phyloP scores from a whole-genome alignment of 2,888 invertebrate species.

The Caenorhabditis wallacei region DNA sequence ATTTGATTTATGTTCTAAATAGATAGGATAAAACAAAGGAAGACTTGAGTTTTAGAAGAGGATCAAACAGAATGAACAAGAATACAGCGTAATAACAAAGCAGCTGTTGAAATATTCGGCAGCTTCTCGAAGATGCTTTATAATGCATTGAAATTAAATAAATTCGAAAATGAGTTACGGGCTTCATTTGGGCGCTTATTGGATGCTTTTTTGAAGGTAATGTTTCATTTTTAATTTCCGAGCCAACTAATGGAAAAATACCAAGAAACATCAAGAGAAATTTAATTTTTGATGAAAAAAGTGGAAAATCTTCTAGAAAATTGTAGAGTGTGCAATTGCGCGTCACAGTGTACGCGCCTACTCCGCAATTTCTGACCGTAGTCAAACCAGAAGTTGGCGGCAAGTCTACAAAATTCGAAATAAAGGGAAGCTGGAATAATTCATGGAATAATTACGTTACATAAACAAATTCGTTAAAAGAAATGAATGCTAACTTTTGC shows the following conservation, averaged over 20 bases:
- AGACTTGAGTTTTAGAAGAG: neutral
- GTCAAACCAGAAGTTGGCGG: neutral
- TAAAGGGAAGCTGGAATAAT: too few relatives aligned
- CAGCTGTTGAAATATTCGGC: conserved; percentile 50
- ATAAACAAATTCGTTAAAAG: too few relatives aligned
- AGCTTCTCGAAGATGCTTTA: conserved; percentile 48
- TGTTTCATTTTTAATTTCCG: neutral
- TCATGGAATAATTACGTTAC: too few relatives aligned
- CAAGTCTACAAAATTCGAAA: neutral
- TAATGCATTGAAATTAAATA: conserved; percentile 23
- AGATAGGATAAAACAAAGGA: neutral
- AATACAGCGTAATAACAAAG: neutral
- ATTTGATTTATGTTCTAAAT: too few relatives aligned
- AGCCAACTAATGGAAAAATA: neutral
- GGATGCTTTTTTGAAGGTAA: too few relatives aligned
- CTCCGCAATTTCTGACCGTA: conserved; percentile 50
- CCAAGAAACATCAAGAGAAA: neutral
- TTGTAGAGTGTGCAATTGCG: conserved; percentile 34
- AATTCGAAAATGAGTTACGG: neutral
- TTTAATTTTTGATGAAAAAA: conserved; percentile 24
- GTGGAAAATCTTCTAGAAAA: conserved; percentile 54
- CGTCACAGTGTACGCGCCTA: conserved; percentile 50
- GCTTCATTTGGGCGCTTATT: too few relatives aligned
- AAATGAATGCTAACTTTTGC: too few relatives aligned
- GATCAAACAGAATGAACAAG: neutral